These are phyloP conservation scores for Drosophila nebulosa DNA, from an alignment of 1,140 invertebrate genomes.

Conservation along the genomic window DNA sequence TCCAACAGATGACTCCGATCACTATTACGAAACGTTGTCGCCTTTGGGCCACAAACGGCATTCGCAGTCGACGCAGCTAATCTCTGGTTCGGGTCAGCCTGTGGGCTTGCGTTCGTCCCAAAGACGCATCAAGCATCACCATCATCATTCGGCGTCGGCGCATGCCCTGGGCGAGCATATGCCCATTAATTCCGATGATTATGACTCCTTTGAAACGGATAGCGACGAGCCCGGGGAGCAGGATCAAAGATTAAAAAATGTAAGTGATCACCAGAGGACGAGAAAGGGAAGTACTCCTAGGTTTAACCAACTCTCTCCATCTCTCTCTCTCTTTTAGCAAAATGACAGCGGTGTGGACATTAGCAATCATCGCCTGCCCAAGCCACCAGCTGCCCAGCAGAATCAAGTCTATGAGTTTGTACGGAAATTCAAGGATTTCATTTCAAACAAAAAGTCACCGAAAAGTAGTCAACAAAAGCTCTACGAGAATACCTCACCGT, in stretches of 20 bases:
- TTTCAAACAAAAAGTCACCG: slow-evolving; percentile 82
- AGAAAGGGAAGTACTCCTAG: not conserved
- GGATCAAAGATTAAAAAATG: slow-evolving; percentile 79
- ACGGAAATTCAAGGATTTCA: slow-evolving; percentile 84
- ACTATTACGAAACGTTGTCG: slow-evolving; percentile 84
- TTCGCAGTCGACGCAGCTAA: slow-evolving; percentile 61
- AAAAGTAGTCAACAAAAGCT: slow-evolving; percentile 80
- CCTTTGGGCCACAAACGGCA: slow-evolving; percentile 69
- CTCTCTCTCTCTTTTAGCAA: slow-evolving; percentile 59
- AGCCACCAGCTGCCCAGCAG: slow-evolving; percentile 82
- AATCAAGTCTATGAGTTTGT: slow-evolving; percentile 82
- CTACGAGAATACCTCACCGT: slow-evolving; percentile 62
- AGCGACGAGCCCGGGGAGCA: slow-evolving; percentile 82
- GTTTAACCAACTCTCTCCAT: not conserved
- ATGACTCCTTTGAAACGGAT: slow-evolving; percentile 85
- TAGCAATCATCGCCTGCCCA: slow-evolving; percentile 83
- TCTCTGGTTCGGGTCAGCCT: slow-evolving; percentile 35
- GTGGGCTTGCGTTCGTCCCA: slow-evolving; percentile 38
- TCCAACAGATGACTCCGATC: slow-evolving; percentile 82
- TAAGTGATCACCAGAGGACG: slow-evolving; percentile 8
- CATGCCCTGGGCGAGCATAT: slow-evolving; percentile 57
- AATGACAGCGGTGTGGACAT: slow-evolving; percentile 82
- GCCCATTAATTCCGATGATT: slow-evolving; percentile 81
- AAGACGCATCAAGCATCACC: slow-evolving; percentile 47
- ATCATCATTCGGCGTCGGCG: slow-evolving; percentile 43